Evolutionary conservation across 2,797 vertebrate genomes (phyloP), one percentile per base, ranked within the genome.

Genomic region (Oreonectes daqikongensis): DNA sequence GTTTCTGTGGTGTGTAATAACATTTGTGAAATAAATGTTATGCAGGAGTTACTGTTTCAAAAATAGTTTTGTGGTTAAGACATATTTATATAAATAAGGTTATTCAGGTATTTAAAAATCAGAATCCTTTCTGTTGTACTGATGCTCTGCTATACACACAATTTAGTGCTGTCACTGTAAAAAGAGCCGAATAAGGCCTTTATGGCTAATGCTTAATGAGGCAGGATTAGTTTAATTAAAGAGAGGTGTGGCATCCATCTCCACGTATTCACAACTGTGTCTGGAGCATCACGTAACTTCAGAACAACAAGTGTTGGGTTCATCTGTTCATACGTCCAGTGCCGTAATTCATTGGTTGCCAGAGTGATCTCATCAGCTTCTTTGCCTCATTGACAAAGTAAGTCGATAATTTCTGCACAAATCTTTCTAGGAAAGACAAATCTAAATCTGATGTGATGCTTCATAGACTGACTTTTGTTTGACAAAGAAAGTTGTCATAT

Each of bases 201-300:
- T 63, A 61, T 38, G 53, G 50, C 59, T 64, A 63, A 81, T 72
- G 84, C 77, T 85, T 68, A 90, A 87, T 87, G 79, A 81, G 86
- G 87, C 87, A 82, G 79, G 70, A 84, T 65, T 38, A 74, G 79
- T 92, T 89, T 91, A 92, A 92, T 93, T 88, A 82, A 85, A 81
- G 63, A 57, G 35, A 61, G 59, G 26, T 64, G 65, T 42, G 48
- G 57, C 38, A 24, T 59, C 71, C 77, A 12, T 66, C 65, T 50
- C 10, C 70, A 70, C 59, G 6, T 69, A 52, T 69, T 71, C 74
- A 59, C 9, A 60, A 48, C 53, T 53, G 44, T 68, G 69, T 52
- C 32, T 52, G 59, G 30, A 52, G n/a, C 24, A 72, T 40, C 35
- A 64, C 24, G 48, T 30, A 52, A 52, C 60, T 48, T 28, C 24